Conservation (phyloP, 2,888 invertebrate genomes). For the Himalopsyche japonica region DNA sequence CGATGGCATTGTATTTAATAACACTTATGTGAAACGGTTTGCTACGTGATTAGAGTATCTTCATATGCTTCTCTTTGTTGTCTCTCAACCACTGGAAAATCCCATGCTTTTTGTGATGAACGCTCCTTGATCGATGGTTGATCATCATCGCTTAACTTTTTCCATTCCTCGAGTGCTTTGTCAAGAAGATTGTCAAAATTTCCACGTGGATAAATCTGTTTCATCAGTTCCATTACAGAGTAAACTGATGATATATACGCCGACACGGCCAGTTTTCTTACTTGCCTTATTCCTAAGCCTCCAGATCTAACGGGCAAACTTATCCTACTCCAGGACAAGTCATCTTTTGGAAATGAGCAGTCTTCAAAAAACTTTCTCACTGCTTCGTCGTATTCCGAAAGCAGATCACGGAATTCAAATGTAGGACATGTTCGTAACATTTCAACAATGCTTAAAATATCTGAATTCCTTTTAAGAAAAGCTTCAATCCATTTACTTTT, state of each 20-base stretch:
- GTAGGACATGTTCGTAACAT: neutral
- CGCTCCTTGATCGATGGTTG: neutral
- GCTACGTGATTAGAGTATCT: no score
- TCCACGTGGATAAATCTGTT: neutral
- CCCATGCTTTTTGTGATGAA: neutral
- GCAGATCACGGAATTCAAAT: neutral
- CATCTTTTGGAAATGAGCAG: neutral
- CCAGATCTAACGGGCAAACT: neutral
- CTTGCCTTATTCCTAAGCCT: neutral
- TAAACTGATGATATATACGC: neutral
- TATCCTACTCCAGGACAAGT: neutral
- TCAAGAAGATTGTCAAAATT: neutral
- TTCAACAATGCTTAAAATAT: neutral
- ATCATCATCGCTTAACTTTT: neutral
- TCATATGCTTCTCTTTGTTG: neutral
- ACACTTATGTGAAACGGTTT: no score
- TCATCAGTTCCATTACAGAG: neutral
- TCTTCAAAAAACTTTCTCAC: neutral
- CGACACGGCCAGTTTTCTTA: neutral
- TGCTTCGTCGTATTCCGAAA: neutral
- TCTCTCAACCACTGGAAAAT: neutral
- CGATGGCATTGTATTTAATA: no score
- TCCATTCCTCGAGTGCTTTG: neutral
- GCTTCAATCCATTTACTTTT: neutral
- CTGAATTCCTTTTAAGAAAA: neutral